Evolutionary conservation across 2,113 vertebrate genomes (phyloP).

Genomic region (Aphyosemion australe): DNA sequence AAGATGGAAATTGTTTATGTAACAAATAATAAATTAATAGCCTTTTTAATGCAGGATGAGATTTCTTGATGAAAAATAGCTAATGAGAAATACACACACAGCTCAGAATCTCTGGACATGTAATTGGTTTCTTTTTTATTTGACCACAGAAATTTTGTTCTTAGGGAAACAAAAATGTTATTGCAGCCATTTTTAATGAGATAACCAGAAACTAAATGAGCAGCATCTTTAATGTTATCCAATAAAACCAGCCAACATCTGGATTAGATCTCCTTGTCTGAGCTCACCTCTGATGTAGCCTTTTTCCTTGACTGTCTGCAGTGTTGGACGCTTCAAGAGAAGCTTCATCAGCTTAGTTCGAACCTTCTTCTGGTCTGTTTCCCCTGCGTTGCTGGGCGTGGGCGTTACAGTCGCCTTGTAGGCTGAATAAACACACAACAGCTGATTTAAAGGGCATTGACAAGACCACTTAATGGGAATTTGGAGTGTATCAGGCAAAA

Average conservation of each 20-base stretch:
- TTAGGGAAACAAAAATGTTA: too few species aligned
- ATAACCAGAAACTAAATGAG: too few species aligned
- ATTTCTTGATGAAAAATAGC: not conserved
- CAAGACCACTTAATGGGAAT: too few species aligned
- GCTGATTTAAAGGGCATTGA: not conserved
- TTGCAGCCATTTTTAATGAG: too few species aligned
- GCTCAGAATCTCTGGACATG: too few species aligned
- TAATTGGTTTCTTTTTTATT: not conserved
- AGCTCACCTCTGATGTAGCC: conserved; percentile 88
- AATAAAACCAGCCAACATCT: too few species aligned
- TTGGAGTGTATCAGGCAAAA: too few species aligned
- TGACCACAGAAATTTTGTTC: not conserved
- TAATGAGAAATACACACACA: not conserved
- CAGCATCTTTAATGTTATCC: too few species aligned
- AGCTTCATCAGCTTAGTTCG: conserved; percentile 88
- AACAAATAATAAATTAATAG: too few species aligned
- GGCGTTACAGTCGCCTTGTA: conserved; percentile 29
- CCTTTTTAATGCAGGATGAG: not conserved
- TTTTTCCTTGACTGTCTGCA: conserved; percentile 88
- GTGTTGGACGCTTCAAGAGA: conserved; percentile 85
- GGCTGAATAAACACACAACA: conserved; percentile 4
- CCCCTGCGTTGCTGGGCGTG: conserved; percentile 47
- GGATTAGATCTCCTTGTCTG: too few species aligned
- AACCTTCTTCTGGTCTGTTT: conserved; percentile 83
- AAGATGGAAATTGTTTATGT: too few species aligned